These are phyloP conservation scores for Aplochiton taeniatus DNA, from an alignment of 2,797 vertebrate species.

Conservation along the genomic window DNA sequence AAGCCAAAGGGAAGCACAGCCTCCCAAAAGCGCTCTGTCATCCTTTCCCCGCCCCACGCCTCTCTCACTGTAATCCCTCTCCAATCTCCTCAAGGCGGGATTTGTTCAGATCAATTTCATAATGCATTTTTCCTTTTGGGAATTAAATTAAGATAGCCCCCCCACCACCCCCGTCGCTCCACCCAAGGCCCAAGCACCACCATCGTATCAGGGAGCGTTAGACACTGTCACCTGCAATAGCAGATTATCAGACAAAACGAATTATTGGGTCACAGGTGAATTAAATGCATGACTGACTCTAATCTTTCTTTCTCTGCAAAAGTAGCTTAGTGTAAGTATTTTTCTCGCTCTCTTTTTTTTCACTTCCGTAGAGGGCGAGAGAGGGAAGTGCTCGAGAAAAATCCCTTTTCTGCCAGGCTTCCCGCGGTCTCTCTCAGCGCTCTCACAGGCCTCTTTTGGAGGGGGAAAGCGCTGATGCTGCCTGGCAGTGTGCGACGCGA, in stretches of 20 bases:
- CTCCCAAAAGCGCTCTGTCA: not conserved
- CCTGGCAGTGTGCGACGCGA: conserved; percentile 42
- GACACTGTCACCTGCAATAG: conserved; percentile 61
- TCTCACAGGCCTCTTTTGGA: no score
- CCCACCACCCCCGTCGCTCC: conserved; percentile 17
- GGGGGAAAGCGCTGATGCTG: conserved; percentile 63
- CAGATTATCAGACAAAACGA: conserved; percentile 70
- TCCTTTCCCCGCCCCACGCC: not conserved
- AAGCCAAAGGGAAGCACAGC: no score
- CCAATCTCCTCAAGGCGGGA: conserved; percentile 65
- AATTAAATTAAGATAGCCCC: conserved; percentile 70
- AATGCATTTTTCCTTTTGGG: conserved; percentile 69
- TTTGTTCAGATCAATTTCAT: conserved; percentile 71
- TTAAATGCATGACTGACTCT: conserved; percentile 60
- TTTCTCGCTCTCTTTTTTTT: conserved; percentile 20
- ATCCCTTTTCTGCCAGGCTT: conserved; percentile 61
- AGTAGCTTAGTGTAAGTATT: conserved; percentile 60
- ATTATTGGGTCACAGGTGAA: conserved; percentile 74
- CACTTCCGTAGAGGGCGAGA: not conserved
- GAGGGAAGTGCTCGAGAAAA: conserved; percentile 56
- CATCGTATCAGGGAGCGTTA: conserved; percentile 61
- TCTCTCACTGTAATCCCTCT: conserved; percentile 46
- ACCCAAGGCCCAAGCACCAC: conserved; percentile 17
- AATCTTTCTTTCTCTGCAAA: conserved; percentile 50
- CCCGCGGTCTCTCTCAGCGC: conserved; percentile 21